Base-by-base conservation (phyloP, 2,888 invertebrate genomes). In the Caenorhabditis sp. region DNA sequence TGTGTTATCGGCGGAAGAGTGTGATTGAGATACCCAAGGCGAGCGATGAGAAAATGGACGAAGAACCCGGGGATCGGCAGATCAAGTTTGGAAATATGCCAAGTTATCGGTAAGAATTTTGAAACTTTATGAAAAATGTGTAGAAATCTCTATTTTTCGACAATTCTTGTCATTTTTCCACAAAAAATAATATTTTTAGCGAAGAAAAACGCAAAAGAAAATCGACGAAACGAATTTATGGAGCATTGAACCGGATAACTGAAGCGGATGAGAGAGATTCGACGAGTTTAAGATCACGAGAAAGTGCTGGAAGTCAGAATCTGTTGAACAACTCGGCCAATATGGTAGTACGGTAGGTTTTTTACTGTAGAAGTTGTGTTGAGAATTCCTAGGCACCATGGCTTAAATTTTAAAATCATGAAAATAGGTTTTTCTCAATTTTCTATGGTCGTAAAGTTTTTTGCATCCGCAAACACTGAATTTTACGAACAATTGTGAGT, bases 61-160 rank as follows among this genome's bases (percentile, higher is more conserved):
- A 80, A 21, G 70, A 66, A 20, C 61, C 67, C 8, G 77, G 77
- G 4, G 77, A 80, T 58, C 63, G 67, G n/a, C 70, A 77, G 31
- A 89, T 89, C 77, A 89, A 88, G 60, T 89, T 89, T 80, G 89
- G 89, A 14, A 86, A 83, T 62, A 87, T 89, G 85, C 89, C 89
- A 1, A 88, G 88, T 23, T 89, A 89, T 81, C 85, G 88, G 88
- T n/a, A n/a, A n/a, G n/a, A n/a, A n/a, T n/a, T n/a, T n/a, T n/a
- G n/a, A n/a, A n/a, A n/a, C n/a, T n/a, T n/a, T n/a, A n/a, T n/a
- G n/a, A n/a, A n/a, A n/a, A n/a, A n/a, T n/a, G n/a, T n/a, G n/a
- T n/a, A n/a, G n/a, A n/a, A n/a, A n/a, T n/a, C n/a, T n/a, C n/a
- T n/a, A n/a, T n/a, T n/a, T n/a, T n/a, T n/a, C n/a, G n/a, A n/a